Base-by-base conservation (phyloP, 2,797 vertebrate genomes). In the Chloroceryle amazona region DNA sequence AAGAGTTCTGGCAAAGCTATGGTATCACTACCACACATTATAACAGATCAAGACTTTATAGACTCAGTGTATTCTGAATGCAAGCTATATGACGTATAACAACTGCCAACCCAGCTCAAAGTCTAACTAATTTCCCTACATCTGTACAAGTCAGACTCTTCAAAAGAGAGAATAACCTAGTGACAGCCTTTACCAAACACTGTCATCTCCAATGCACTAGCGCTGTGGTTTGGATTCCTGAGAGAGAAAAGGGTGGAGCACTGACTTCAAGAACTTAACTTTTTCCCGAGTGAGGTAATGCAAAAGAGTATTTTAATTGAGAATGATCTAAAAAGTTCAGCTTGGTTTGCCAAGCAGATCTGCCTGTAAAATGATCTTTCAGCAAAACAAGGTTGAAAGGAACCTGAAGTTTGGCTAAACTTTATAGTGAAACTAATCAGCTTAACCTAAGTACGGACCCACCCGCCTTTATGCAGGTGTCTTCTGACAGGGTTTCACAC, bases 181-280 rank as follows among this genome's bases (percentile, higher is more conserved):
- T 39, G 28, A 70, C 33, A 82, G 57, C 35, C 49, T 78, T 65
- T 47, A 71, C 15, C 62, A 63, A 92, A 54, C 33, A 52, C 52
- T 46, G 46, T 6, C 23, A 41, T 44, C 74, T 65, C 72, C 22
- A 28, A 54, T 7, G 13, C 14, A 44, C 31, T 52, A 73, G 66
- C 3, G 19, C 8, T 35, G 39, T 16, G 29, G 51, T 4, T 70
- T 16, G 67, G 37, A 72, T 46, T 87, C 60, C 65, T 39, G 18
- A 71, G 29, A 92, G 60, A 93, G 47, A 22, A 80, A 71, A 73
- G 13, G 8, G 28, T 39, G 31, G 42, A 90, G 51, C 60, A 58
- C 42, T 76, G 94, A 86, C 37, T 61, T 88, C 39, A 79, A 86
- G 80, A 95, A 51, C 35, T 86, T 72, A 89, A 89, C 35, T 42